Conservation (phyloP, 92 coral and sea anemone species). For the Palythoa grandiflora region DNA sequence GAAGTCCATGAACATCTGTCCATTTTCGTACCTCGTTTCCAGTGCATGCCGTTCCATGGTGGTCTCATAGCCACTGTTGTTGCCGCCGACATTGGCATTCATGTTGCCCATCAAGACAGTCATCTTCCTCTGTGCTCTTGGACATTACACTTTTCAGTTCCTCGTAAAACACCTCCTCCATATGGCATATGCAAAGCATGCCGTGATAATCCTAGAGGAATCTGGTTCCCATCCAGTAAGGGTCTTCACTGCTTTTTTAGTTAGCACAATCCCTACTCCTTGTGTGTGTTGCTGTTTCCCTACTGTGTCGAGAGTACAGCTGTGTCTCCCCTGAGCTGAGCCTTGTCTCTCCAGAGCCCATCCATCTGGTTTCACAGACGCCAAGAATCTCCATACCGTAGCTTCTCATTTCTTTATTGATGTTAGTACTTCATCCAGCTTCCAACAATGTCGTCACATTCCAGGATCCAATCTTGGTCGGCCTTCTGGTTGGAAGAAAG, state of each 20-base stretch:
- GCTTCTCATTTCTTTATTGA: conserved; percentile 5
- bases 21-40: background rate
- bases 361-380: background rate
- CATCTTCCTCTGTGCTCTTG: no score
- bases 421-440: background rate
- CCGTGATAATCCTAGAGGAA: conserved; percentile 3
- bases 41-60: conserved; percentile 1
- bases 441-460: no score
- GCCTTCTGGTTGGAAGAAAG: no score
- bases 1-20: background rate
- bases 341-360: background rate
- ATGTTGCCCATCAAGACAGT: background rate
- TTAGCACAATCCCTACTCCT: background rate
- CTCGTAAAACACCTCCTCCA: background rate
- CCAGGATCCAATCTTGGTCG: no score
- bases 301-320: background rate
- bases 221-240: conserved; percentile 10
- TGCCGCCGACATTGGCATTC: background rate
- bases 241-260: background rate
- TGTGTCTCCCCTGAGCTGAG: background rate
- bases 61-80: background rate
- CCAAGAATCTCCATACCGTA: background rate
- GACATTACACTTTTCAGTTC: no score
- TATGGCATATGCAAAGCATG: background rate
- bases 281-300: background rate